Percentiles rank a stretch among this genome's conserved stretches.
phyloP scores from a whole-genome alignment of 2,113 vertebrate genomes.

The Motacilla tschutschensis region DNA sequence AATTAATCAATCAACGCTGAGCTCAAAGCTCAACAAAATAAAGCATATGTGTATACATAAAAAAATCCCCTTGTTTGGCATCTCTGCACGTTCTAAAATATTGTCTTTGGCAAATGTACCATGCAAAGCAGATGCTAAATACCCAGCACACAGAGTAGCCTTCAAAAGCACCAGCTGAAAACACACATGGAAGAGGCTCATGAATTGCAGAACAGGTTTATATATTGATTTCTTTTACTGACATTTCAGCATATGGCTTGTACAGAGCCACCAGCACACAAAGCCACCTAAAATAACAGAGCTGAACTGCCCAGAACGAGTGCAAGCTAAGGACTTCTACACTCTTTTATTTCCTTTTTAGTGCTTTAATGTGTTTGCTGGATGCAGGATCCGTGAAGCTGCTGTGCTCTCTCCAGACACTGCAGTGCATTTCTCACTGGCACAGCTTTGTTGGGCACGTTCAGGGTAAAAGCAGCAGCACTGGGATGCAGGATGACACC shows the following conservation, averaged over 20 bases:
- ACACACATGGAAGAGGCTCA: not conserved
- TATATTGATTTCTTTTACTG: not conserved
- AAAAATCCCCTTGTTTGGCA: not conserved
- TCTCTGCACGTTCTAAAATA: not conserved
- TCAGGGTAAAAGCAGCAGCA: not conserved
- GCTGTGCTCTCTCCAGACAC: not conserved
- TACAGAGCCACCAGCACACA: not conserved
- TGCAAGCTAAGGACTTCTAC: not conserved
- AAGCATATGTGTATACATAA: not conserved
- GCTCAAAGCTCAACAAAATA: conserved; percentile 14
- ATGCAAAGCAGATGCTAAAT: conserved; percentile 5
- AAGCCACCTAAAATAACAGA: not conserved
- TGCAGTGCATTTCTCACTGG: not conserved
- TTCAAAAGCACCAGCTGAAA: conserved; percentile 27
- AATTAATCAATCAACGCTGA: not conserved
- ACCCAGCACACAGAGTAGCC: not conserved
- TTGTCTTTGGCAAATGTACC: not conserved
- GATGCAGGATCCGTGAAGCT: not conserved
- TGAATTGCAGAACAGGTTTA: conserved; percentile 38
- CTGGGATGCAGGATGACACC: not conserved
- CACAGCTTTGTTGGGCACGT: not conserved
- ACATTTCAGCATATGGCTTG: not conserved
- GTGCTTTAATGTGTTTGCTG: not conserved
- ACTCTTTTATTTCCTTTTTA: not conserved
- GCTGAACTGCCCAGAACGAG: not conserved